Percentiles rank a stretch among this genome's conserved stretches.
phyloP scores from a whole-genome alignment of 2,113 vertebrate species.

The Hystrix cristata region DNA sequence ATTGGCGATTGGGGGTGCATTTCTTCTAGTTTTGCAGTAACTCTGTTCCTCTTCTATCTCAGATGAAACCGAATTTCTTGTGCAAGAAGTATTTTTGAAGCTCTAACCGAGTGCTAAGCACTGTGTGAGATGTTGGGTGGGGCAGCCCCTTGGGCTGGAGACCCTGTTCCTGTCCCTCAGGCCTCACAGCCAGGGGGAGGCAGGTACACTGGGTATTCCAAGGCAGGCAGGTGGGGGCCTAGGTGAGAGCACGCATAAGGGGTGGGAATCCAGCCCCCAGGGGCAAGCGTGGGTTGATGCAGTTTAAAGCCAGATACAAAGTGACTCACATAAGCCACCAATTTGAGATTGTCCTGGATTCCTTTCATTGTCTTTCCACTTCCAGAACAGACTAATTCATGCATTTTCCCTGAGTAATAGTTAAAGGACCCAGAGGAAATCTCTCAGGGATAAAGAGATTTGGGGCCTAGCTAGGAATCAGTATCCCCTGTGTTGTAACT shows the following conservation, averaged over 20 bases:
- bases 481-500: conserved; percentile 62
- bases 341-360: background rate
- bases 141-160: background rate
- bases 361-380: background rate
- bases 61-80: background rate
- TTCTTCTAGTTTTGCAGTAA: background rate
- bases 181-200: background rate
- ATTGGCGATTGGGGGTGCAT: background rate
- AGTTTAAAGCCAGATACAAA: background rate
- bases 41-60: background rate
- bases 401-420: conserved; percentile 42
- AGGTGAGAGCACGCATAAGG: background rate
- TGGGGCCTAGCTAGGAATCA: conserved; percentile 63
- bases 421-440: conserved; percentile 67
- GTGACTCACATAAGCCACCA: background rate
- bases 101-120: background rate
- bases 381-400: background rate
- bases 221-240: background rate
- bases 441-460: conserved; percentile 76
- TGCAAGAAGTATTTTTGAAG: background rate
- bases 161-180: background rate
- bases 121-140: background rate
- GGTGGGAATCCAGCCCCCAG: background rate
- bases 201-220: background rate
- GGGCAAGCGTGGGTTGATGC: background rate